These are phyloP conservation scores for Nibea albiflora DNA, from an alignment of 2,113 vertebrate species.

Conservation along the genomic window DNA sequence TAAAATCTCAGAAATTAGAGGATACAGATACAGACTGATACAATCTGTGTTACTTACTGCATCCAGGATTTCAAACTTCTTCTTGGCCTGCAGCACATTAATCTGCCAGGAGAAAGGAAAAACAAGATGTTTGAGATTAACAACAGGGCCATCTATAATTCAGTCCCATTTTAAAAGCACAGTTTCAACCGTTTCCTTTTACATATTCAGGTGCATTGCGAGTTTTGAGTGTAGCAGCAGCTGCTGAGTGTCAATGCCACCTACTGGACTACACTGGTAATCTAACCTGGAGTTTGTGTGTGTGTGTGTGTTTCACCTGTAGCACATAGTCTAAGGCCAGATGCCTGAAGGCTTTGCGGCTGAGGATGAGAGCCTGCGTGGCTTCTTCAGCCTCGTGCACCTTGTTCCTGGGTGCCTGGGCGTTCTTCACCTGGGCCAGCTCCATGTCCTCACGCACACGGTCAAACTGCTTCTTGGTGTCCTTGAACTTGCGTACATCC, in stretches of 20 bases:
- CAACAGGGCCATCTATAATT: neutral
- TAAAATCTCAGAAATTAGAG: neutral
- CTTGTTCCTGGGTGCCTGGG: slow-evolving; percentile 94
- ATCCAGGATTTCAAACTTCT: slow-evolving; percentile 88
- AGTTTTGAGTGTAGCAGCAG: neutral
- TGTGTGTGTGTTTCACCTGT: slow-evolving; percentile 86
- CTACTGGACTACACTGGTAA: slow-evolving; percentile 47
- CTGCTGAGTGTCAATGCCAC: slow-evolving; percentile 44
- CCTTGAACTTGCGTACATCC: slow-evolving; percentile 97
- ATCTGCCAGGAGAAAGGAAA: slow-evolving; percentile 72
- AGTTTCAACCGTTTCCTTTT: neutral
- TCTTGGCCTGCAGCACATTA: slow-evolving; percentile 88
- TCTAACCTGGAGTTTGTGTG: neutral
- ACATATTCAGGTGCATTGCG: neutral
- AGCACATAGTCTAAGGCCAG: slow-evolving; percentile 96
- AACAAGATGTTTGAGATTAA: neutral
- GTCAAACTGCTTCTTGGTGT: slow-evolving; percentile 98
- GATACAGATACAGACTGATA: neutral
- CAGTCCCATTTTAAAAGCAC: neutral
- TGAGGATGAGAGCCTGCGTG: slow-evolving; percentile 89
- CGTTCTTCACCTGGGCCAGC: slow-evolving; percentile 94
- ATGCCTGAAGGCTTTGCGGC: slow-evolving; percentile 95
- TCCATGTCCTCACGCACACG: slow-evolving; percentile 97
- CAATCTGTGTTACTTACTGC: slow-evolving; percentile 76
- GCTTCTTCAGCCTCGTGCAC: slow-evolving; percentile 97